Conservation (phyloP, 2,113 vertebrate genomes). For the Petrocephalus microphthalmus region DNA sequence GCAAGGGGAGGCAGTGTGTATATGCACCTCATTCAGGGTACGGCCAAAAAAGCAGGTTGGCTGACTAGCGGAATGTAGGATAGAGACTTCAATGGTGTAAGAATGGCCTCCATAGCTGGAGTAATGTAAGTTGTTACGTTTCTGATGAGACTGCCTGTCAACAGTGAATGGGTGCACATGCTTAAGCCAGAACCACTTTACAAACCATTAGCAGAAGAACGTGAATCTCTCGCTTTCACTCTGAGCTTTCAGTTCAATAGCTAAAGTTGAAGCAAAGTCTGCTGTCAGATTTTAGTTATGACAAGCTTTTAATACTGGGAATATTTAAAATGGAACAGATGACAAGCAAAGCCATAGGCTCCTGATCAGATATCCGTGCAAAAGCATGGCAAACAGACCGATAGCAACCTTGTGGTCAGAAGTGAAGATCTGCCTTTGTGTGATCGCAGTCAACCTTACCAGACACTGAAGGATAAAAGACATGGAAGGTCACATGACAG, state of each 20-base stretch:
- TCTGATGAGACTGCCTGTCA: not conserved
- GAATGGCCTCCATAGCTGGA: constrained; percentile 28
- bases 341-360: constrained; percentile 42
- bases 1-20: constrained; percentile 23
- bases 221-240: not conserved
- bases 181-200: constrained; percentile 56
- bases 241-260: not conserved
- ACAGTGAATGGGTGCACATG: constrained; percentile 61
- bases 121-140: not conserved
- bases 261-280: not conserved
- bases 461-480: constrained; percentile 83
- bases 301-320: not conserved
- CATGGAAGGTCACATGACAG: constrained; percentile 79
- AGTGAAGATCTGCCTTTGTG: constrained; percentile 91
- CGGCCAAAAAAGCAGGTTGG: not conserved
- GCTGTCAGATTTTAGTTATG: not conserved
- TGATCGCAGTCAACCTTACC: constrained; percentile 92
- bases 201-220: constrained; percentile 39
- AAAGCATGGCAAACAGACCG: constrained; percentile 64
- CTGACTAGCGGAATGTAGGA: not conserved
- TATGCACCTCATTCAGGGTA: constrained; percentile 15
- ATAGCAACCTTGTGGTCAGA: constrained; percentile 85
- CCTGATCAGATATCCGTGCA: constrained; percentile 54
- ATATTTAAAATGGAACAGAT: constrained; percentile 22
- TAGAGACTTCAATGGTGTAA: constrained; percentile 6